Evolutionary conservation across 2,888 invertebrate species (phyloP).

Genomic region (Plutella xylostella): DNA sequence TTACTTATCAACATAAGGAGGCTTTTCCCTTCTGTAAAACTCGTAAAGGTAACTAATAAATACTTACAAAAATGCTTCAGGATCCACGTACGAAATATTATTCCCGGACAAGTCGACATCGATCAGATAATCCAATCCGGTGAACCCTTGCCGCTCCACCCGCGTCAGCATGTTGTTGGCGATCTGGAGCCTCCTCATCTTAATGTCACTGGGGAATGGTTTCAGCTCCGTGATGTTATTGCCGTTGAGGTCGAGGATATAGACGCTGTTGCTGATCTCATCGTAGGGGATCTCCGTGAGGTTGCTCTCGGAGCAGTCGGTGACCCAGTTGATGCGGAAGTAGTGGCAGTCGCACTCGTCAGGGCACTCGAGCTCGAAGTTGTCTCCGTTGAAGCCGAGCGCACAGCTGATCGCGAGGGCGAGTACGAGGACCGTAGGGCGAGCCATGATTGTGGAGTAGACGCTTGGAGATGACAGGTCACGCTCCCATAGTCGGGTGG

Average conservation of each 20-base stretch:
- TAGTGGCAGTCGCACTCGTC: slow-evolving; percentile 82
- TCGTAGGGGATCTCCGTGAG: slow-evolving; percentile 76
- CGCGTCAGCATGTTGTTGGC: slow-evolving; percentile 74
- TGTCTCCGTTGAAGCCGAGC: slow-evolving; percentile 69
- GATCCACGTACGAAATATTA: slow-evolving; percentile 72
- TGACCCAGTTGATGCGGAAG: slow-evolving; percentile 82
- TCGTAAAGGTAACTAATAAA: background rate
- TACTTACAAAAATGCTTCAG: slow-evolving; percentile 75
- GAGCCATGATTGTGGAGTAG: slow-evolving; percentile 30
- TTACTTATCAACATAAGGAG: background rate
- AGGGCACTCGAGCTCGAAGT: slow-evolving; percentile 76
- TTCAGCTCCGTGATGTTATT: slow-evolving; percentile 72
- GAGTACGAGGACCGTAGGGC: slow-evolving; percentile 30
- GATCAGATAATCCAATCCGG: slow-evolving; percentile 74
- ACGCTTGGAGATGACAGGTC: slow-evolving; percentile 19
- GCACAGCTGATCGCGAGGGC: slow-evolving; percentile 34
- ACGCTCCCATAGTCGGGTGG: slow-evolving; percentile 23
- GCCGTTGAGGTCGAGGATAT: slow-evolving; percentile 77
- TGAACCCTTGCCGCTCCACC: slow-evolving; percentile 72
- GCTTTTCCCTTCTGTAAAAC: background rate
- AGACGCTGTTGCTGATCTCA: slow-evolving; percentile 77
- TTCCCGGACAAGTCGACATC: slow-evolving; percentile 79
- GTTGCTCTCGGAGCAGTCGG: slow-evolving; percentile 81
- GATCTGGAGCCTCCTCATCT: slow-evolving; percentile 76
- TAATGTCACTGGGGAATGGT: slow-evolving; percentile 76